A percentile compares a stretch with the other conserved stretches of the same genome.
Conservation (phyloP, 2,113 vertebrate genomes). For the Dunckerocampus dactyliophorus region DNA sequence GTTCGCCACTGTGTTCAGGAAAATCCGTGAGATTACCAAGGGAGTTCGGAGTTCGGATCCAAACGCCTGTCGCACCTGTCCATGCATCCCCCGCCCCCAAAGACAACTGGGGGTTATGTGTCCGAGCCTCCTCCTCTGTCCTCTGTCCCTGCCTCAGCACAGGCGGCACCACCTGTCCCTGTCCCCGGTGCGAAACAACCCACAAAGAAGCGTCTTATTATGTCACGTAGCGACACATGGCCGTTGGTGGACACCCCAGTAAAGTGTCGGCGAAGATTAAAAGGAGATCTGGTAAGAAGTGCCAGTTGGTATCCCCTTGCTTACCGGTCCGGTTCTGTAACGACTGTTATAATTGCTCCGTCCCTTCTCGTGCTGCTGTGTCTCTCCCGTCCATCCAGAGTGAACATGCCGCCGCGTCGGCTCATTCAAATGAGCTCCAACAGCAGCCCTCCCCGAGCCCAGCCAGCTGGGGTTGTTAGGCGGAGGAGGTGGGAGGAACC, state of each 20-base stretch:
- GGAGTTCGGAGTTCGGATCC: constrained; percentile 41
- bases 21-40: constrained; percentile 55
- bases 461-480: constrained; percentile 5
- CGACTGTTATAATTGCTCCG: too few species aligned
- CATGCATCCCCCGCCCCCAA: constrained; percentile 20
- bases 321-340: neutral
- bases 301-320: neutral
- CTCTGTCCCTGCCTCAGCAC: constrained; percentile 17
- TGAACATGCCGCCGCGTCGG: neutral
- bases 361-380: neutral
- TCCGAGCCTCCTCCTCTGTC: constrained; percentile 34
- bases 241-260: constrained; percentile 11
- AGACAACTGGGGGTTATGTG: too few species aligned
- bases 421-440: constrained; percentile 8
- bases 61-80: constrained; percentile 78
- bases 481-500: constrained; percentile 24
- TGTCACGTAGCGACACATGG: constrained; percentile 71
- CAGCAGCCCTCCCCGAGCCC: neutral
- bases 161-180: constrained; percentile 69
- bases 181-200: constrained; percentile 58
- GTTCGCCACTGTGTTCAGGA: constrained; percentile 21
- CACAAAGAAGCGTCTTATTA: constrained; percentile 68
- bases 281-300: too few species aligned
- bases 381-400: neutral
- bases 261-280: too few species aligned